Evolutionary conservation across 2,797 vertebrate species (phyloP).

Genomic region (Acrocephalus scirpaceus): DNA sequence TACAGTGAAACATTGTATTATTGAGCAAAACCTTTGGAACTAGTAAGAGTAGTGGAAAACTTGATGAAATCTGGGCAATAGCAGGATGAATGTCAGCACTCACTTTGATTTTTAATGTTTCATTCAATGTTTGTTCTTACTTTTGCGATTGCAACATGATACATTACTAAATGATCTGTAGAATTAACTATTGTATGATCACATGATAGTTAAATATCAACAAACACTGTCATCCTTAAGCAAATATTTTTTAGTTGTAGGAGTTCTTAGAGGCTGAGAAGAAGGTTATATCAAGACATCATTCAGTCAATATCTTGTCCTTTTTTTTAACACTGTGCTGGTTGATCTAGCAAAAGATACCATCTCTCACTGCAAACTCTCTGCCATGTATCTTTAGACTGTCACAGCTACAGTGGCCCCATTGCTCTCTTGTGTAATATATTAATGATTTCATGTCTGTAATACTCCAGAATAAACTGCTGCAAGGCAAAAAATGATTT

Average conservation of each 20-base stretch:
- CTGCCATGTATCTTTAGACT: neutral
- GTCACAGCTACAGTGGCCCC: neutral
- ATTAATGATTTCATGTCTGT: neutral
- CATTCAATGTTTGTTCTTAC: neutral
- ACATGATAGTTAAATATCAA: neutral
- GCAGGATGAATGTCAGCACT: neutral
- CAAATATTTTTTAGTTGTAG: neutral
- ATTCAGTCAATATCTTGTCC: neutral
- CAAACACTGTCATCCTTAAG: neutral
- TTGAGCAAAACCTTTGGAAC: neutral
- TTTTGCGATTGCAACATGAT: neutral
- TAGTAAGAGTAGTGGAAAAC: neutral
- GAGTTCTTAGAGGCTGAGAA: neutral
- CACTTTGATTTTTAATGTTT: neutral
- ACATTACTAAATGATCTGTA: neutral
- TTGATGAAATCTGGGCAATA: neutral
- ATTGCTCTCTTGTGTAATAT: neutral
- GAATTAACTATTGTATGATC: neutral
- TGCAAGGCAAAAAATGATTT: neutral
- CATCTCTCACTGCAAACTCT: neutral
- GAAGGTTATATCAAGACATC: neutral
- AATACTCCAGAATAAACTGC: neutral
- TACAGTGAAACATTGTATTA: neutral
- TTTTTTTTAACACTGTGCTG: neutral
- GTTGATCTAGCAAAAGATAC: neutral